A percentile compares a stretch with the other conserved stretches of the same genome.
phyloP scores from a whole-genome alignment of 2,113 vertebrate species.

The Hippopotamus amphibius region DNA sequence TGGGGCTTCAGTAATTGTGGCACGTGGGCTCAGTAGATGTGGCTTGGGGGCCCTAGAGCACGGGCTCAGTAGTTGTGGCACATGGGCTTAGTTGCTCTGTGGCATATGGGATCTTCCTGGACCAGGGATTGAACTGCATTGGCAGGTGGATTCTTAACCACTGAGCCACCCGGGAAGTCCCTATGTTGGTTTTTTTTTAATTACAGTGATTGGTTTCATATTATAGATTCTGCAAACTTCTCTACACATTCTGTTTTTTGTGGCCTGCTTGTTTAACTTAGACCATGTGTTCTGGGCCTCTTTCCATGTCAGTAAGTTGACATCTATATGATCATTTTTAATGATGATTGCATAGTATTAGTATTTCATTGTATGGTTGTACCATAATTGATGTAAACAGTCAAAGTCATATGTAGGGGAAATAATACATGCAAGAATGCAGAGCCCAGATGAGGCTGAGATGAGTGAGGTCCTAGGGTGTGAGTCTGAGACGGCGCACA shows the following conservation, averaged over 20 bases:
- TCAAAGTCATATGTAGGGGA: not conserved
- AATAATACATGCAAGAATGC: not conserved
- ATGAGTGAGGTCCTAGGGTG: not conserved
- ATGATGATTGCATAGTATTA: not conserved
- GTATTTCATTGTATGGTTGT: not conserved
- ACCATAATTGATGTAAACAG: not conserved
- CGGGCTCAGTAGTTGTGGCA: too few species aligned
- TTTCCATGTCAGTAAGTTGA: not conserved
- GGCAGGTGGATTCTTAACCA: too few species aligned
- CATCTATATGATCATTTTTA: not conserved
- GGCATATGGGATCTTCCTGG: too few species aligned
- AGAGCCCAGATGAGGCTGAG: not conserved
- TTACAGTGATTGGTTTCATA: not conserved
- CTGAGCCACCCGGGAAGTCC: too few species aligned
- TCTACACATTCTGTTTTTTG: not conserved
- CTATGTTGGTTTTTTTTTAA: not conserved
- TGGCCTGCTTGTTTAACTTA: constrained; percentile 21
- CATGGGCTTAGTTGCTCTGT: too few species aligned
- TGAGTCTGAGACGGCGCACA: not conserved
- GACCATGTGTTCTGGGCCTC: not conserved
- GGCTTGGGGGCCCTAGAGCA: too few species aligned
- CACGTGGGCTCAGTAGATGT: too few species aligned
- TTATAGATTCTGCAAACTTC: not conserved
- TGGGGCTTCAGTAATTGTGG: too few species aligned
- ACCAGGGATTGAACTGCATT: too few species aligned